A percentile compares a stretch with the other conserved stretches of the same genome.
phyloP scores from a whole-genome alignment of 2,888 invertebrate species.

The Agapetus fuscipes region DNA sequence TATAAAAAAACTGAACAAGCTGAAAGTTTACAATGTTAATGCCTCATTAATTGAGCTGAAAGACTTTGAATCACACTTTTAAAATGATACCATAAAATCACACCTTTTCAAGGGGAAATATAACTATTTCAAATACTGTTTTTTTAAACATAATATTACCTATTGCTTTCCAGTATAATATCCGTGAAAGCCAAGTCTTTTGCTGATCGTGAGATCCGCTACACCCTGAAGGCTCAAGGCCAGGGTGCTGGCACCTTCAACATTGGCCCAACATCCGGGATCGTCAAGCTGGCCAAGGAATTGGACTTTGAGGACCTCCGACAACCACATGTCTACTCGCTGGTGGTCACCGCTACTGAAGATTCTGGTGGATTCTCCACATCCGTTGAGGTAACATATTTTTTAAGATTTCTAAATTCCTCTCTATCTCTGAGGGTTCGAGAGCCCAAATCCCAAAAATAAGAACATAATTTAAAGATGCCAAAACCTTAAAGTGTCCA shows the following conservation, averaged over 20 bases:
- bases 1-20: no score
- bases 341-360: constrained; percentile 91
- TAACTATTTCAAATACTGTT: not conserved
- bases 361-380: constrained; percentile 96
- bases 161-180: constrained; percentile 65
- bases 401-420: no score
- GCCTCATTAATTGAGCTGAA: not conserved
- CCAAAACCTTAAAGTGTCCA: no score
- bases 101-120: not conserved
- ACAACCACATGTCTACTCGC: constrained; percentile 87
- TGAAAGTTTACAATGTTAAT: not conserved
- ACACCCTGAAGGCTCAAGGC: constrained; percentile 87
- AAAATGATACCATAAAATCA: not conserved
- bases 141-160: not conserved
- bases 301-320: constrained; percentile 94
- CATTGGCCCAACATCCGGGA: constrained; percentile 88
- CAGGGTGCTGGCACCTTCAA: constrained; percentile 93
- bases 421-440: no score
- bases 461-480: no score
- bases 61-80: not conserved
- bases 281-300: constrained; percentile 91
- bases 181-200: constrained; percentile 97
- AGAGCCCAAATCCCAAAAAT: no score
- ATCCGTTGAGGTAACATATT: constrained; percentile 70
- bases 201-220: constrained; percentile 93